Conservation (phyloP, 2,888 invertebrate genomes). For the Leptopilina drosophilae region DNA sequence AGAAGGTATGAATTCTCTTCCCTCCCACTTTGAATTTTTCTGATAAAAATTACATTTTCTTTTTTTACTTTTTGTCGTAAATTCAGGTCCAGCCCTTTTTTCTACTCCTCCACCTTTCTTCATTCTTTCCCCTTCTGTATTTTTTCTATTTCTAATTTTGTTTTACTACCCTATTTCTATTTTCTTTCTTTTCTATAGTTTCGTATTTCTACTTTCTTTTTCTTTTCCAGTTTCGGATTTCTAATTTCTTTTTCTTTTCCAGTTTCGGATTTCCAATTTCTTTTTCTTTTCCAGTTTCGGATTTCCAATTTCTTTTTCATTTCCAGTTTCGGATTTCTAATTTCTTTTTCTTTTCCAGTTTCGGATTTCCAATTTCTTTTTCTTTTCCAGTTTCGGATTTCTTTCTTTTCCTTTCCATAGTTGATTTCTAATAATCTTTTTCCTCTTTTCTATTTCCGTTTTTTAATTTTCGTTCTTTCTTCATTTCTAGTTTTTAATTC, state of each 20-base stretch:
- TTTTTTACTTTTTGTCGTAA: conserved; percentile 45
- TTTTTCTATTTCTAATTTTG: conserved; percentile 34
- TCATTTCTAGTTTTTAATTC: not conserved
- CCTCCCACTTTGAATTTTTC: conserved; percentile 48
- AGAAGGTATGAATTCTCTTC: conserved; percentile 41
- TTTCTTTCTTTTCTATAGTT: conserved; percentile 44
- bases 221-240: not conserved
- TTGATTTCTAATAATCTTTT: conserved; percentile 22
- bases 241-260: conserved; percentile 42
- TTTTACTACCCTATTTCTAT: not conserved
- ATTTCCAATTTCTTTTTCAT: no score
- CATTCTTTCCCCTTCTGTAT: conserved; percentile 42
- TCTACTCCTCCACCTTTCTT: not conserved
- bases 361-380: no score
- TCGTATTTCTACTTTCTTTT: conserved; percentile 31
- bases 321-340: no score
- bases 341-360: no score
- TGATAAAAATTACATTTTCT: conserved; percentile 62
- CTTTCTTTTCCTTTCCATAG: conserved; percentile 36
- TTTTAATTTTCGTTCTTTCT: not conserved
- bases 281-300: not conserved
- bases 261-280: conserved; percentile 35
- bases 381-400: not conserved
- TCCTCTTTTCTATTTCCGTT: no score
- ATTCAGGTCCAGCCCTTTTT: conserved; percentile 60